Evolutionary conservation across 1,140 invertebrate species (phyloP).

Genomic region (Bombus fervidus): DNA sequence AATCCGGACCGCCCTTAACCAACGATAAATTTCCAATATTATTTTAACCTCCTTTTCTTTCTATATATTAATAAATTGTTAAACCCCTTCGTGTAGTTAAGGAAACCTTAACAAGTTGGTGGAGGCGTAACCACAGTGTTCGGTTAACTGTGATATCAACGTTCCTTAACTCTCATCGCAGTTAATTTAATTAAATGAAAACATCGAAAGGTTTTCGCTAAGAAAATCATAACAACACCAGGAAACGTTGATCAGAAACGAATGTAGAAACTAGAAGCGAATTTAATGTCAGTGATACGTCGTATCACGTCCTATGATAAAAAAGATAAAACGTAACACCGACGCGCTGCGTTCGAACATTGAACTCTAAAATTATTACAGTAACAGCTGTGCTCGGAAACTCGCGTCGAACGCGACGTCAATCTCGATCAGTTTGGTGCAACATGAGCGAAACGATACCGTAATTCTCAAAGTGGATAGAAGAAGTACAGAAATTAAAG

Average conservation of each 20-base stretch:
- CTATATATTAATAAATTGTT: background rate
- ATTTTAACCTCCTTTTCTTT: background rate
- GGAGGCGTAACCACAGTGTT: background rate
- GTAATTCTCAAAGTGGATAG: background rate
- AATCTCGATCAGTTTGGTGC: constrained; percentile 5
- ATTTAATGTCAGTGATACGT: too few species aligned
- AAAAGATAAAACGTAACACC: background rate
- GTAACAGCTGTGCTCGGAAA: background rate
- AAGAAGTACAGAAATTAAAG: background rate
- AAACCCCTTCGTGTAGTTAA: too few species aligned
- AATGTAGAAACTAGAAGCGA: background rate
- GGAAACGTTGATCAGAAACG: too few species aligned
- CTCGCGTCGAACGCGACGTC: background rate
- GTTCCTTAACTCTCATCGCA: background rate
- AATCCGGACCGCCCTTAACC: background rate
- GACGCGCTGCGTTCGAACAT: background rate
- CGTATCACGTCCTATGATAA: background rate
- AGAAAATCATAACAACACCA: background rate
- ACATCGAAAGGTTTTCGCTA: background rate
- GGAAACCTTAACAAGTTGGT: background rate
- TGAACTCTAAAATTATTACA: constrained; percentile 26
- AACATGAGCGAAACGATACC: constrained; percentile 6
- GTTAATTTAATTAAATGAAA: background rate
- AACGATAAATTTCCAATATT: too few species aligned
- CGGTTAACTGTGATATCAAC: background rate